Conservation (phyloP, 2,888 invertebrate species). For the Mactromeris polynyma region DNA sequence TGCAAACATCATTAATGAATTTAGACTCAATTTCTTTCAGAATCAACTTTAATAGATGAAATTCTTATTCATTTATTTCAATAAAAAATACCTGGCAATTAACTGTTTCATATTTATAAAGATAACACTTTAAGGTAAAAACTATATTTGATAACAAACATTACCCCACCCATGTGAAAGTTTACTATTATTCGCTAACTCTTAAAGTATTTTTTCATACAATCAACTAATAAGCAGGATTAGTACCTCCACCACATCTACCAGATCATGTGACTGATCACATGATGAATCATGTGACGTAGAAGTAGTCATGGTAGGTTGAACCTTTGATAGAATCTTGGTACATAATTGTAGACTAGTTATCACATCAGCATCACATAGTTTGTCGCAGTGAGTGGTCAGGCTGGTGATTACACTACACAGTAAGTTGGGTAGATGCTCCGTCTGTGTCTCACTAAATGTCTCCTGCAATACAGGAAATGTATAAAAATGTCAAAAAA, state of each 20-base stretch:
- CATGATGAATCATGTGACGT: constrained; percentile 62
- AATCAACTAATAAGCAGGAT: constrained; percentile 32
- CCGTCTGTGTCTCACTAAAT: constrained; percentile 92
- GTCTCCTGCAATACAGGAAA: constrained; percentile 89
- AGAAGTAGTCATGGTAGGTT: constrained; percentile 88
- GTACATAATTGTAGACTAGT: constrained; percentile 91
- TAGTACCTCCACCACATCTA: constrained; percentile 65
- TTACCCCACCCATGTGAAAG: neutral
- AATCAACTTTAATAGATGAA: too few species aligned
- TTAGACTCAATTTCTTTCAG: too few species aligned
- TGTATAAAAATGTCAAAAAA: too few species aligned
- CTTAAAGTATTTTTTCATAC: neutral
- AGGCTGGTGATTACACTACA: constrained; percentile 90
- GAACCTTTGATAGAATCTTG: constrained; percentile 92
- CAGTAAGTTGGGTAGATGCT: constrained; percentile 93
- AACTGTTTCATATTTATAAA: too few species aligned
- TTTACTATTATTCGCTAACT: neutral
- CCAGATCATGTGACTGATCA: constrained; percentile 60
- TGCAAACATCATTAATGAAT: too few species aligned
- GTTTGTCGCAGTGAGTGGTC: constrained; percentile 89
- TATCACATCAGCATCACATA: constrained; percentile 90
- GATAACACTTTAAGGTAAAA: too few species aligned
- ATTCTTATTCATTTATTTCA: too few species aligned
- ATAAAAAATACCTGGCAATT: too few species aligned
- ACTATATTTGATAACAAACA: neutral